Evolutionary conservation across 2,888 invertebrate genomes (phyloP), one percentile per base, ranked within the genome.

Genomic region (Oxyscelio sp.): DNA sequence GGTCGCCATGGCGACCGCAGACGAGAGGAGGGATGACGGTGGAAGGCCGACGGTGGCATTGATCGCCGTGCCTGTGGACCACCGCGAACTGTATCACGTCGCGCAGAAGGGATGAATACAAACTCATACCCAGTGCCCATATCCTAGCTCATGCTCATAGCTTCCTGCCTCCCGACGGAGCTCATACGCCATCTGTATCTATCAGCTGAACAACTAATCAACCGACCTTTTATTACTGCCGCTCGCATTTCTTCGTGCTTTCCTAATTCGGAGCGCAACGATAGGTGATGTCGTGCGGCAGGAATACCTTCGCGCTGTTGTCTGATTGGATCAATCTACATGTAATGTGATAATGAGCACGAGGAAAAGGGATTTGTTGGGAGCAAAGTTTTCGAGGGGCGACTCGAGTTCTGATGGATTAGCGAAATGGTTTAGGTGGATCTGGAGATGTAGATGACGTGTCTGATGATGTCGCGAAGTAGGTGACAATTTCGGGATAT

Each of bases 51-150:
- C 92, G 88, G 90, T 91, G 92, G 92, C 93, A 93, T 93, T 93
- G 93, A 93, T 93, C 93, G 93, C 91, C 87, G 91, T 89, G 89
- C 88, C 89, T 89, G 87, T 91, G 91, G 90, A 90, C 92, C 92
- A 91, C 89, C 90, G 83, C 85, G 83, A 82, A 85, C 87, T 80
- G 77, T 89, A 85, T 89, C 88, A 87, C 89, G 85, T 87, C 87
- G 89, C 87, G 88, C 90, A 87, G 90, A 91, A 92, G 91, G 92
- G 91, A 90, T 90, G 92, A 92, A 91, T 90, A 87, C 88, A 89
- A 88, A 88, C 85, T 89, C 87, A 87, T 86, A 81, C 89, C 85
- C 85, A 48, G 24, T 85, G 52, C 77, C 71, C 80, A 77, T 85
- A 73, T 58, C 63, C 74, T 65, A 58, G 52, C 73, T 63, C 81